phyloP scores from a whole-genome alignment of 2,888 invertebrate genomes.

The Leptodirus hochenwartii region DNA sequence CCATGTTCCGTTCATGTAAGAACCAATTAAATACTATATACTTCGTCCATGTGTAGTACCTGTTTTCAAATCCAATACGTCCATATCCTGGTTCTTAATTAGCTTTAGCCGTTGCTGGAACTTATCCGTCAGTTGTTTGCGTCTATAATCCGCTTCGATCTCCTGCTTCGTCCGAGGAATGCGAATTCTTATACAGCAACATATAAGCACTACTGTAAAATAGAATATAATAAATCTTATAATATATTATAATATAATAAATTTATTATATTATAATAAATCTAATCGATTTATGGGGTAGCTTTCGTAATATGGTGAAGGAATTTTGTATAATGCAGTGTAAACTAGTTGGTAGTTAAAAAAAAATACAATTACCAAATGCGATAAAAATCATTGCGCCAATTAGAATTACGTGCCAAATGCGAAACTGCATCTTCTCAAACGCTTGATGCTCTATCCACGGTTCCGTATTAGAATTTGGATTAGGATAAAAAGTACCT shows the following conservation, averaged over 20 bases:
- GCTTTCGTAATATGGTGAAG: too few relatives aligned
- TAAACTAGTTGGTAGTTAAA: too few relatives aligned
- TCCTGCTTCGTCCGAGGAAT: slow-evolving; percentile 90
- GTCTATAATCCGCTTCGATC: slow-evolving; percentile 81
- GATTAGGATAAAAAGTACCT: slow-evolving; percentile 26
- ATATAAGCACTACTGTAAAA: slow-evolving; percentile 58
- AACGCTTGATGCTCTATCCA: slow-evolving; percentile 56
- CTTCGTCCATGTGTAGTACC: slow-evolving; percentile 36
- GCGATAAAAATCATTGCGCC: slow-evolving; percentile 42
- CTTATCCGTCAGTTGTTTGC: slow-evolving; percentile 64
- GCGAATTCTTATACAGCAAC: slow-evolving; percentile 79
- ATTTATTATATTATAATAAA: too few relatives aligned
- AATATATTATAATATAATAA: too few relatives aligned
- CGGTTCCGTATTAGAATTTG: slow-evolving; percentile 24
- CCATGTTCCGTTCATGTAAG: too few relatives aligned
- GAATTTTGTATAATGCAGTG: too few relatives aligned
- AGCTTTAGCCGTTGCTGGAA: slow-evolving; percentile 65
- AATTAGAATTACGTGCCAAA: slow-evolving; percentile 69
- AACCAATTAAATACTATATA: too few relatives aligned
- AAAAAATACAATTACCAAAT: slow-evolving; percentile 34
- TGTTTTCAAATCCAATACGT: slow-evolving; percentile 56
- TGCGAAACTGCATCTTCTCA: slow-evolving; percentile 51
- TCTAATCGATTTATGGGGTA: too few relatives aligned
- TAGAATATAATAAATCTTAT: too few relatives aligned
- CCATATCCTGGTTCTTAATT: slow-evolving; percentile 75